Percentiles rank a stretch among this genome's conserved stretches.
Evolutionary conservation across 30 jellyfish, hydroid and myxozoan genomes (phyloP).

Genomic region (Aurelia sp.): DNA sequence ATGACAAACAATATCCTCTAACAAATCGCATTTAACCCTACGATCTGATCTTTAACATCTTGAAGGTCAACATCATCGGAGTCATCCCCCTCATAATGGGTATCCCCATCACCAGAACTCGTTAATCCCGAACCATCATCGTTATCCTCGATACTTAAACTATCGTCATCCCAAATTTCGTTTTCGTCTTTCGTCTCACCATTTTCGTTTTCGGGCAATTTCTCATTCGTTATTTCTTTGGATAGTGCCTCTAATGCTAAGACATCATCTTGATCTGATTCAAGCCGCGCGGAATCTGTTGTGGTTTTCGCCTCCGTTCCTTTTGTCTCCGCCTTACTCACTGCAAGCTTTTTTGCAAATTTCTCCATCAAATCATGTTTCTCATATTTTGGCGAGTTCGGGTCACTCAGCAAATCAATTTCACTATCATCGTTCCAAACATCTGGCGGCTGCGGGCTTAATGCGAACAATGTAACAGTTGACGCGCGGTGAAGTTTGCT

Average conservation of each 20-base stretch:
- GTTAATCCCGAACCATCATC: slow-evolving; percentile 89
- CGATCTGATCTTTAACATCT: slow-evolving; percentile 1
- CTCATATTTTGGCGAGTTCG: background rate
- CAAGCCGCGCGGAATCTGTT: slow-evolving; percentile 22
- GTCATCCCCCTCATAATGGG: slow-evolving; percentile 68
- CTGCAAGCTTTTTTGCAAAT: too few species aligned
- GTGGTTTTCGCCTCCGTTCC: background rate
- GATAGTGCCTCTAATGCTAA: slow-evolving; percentile 61
- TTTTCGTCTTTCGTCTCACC: background rate
- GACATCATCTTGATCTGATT: slow-evolving; percentile 28
- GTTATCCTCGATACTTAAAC: slow-evolving; percentile 77
- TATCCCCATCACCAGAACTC: slow-evolving; percentile 77
- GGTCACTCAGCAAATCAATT: slow-evolving; percentile 35
- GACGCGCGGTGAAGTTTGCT: slow-evolving; percentile 87
- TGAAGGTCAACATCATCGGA: slow-evolving; percentile 26
- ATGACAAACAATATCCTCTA: too few species aligned
- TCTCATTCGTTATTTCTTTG: slow-evolving; percentile 20
- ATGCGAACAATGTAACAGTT: slow-evolving; percentile 70
- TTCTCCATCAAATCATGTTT: background rate
- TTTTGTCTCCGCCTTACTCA: background rate
- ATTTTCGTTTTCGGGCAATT: background rate
- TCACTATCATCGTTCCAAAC: slow-evolving; percentile 86
- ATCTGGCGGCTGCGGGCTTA: slow-evolving; percentile 93
- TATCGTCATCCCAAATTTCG: slow-evolving; percentile 68
- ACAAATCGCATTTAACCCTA: too few species aligned